phyloP scores from a whole-genome alignment of 2,888 invertebrate genomes.

The Heliconius erato region DNA sequence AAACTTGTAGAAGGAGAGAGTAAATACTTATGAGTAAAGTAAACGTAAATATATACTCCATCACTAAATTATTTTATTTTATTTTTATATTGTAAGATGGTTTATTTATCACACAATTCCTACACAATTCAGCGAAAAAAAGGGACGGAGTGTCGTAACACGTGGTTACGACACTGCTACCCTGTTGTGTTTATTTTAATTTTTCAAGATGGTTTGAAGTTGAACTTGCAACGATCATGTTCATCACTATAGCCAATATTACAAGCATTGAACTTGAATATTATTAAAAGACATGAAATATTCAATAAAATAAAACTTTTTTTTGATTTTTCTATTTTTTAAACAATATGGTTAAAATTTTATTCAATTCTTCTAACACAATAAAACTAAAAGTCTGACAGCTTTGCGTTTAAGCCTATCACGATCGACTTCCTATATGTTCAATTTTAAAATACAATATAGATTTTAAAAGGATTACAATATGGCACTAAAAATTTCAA shows the following conservation, averaged over 20 bases:
- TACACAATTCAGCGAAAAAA: too few species aligned
- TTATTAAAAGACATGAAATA: not conserved
- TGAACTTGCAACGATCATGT: not conserved
- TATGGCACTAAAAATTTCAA: slow-evolving; percentile 24
- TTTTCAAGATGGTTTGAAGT: not conserved
- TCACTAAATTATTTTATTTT: not conserved
- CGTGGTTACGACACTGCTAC: not conserved
- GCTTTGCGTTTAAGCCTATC: slow-evolving; percentile 41
- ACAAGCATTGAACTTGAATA: not conserved
- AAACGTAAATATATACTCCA: too few species aligned
- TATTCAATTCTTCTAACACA: slow-evolving; percentile 32
- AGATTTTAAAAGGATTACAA: slow-evolving; percentile 41
- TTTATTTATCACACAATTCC: too few species aligned
- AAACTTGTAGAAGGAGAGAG: too few species aligned
- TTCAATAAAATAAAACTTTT: not conserved
- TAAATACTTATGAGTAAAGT: too few species aligned
- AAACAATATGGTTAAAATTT: not conserved
- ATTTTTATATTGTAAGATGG: not conserved
- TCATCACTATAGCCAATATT: not conserved
- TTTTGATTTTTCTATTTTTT: not conserved
- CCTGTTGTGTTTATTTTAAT: too few species aligned
- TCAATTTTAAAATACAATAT: slow-evolving; percentile 40
- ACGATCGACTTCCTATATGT: slow-evolving; percentile 37
- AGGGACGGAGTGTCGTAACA: too few species aligned
- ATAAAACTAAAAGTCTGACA: slow-evolving; percentile 33